phyloP scores from a whole-genome alignment of 2,888 invertebrate species.

The Xanthorhoe spadicearia region DNA sequence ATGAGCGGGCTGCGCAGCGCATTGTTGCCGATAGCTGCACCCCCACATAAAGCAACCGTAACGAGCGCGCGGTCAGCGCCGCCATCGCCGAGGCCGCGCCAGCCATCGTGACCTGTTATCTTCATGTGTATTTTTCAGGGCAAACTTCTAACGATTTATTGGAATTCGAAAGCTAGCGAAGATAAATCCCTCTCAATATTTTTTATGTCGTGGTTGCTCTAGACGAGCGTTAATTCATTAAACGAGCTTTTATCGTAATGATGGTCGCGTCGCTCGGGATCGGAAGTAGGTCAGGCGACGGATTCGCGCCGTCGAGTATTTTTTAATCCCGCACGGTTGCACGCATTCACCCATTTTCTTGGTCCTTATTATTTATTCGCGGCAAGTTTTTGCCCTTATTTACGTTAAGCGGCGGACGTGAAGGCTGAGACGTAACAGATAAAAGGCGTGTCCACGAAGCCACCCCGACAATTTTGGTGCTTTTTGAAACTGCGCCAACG shows the following conservation, averaged over 20 bases:
- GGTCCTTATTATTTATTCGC: constrained; percentile 64
- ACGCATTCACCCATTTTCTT: constrained; percentile 53
- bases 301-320: constrained; percentile 55
- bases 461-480: constrained; percentile 72
- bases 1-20: constrained; percentile 62
- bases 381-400: constrained; percentile 66
- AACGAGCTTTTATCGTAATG: constrained; percentile 62
- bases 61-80: constrained; percentile 54
- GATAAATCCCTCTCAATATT: constrained; percentile 28
- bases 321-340: constrained; percentile 59
- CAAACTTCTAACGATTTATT: constrained; percentile 34
- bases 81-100: constrained; percentile 42
- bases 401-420: constrained; percentile 64
- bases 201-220: constrained; percentile 40
- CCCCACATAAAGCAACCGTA: constrained; percentile 66
- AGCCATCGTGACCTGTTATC: constrained; percentile 64
- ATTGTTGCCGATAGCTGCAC: constrained; percentile 69
- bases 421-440: constrained; percentile 78
- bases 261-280: constrained; percentile 51
- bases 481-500: constrained; percentile 79
- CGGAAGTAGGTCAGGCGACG: constrained; percentile 58
- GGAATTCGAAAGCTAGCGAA: constrained; percentile 26
- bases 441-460: constrained; percentile 78
- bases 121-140: constrained; percentile 39
- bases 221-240: constrained; percentile 57